Percentiles rank a stretch among this genome's conserved stretches.
These are phyloP conservation scores for Poeciliopsis turneri DNA, from an alignment of 2,797 vertebrate genomes.

Conservation along the genomic window DNA sequence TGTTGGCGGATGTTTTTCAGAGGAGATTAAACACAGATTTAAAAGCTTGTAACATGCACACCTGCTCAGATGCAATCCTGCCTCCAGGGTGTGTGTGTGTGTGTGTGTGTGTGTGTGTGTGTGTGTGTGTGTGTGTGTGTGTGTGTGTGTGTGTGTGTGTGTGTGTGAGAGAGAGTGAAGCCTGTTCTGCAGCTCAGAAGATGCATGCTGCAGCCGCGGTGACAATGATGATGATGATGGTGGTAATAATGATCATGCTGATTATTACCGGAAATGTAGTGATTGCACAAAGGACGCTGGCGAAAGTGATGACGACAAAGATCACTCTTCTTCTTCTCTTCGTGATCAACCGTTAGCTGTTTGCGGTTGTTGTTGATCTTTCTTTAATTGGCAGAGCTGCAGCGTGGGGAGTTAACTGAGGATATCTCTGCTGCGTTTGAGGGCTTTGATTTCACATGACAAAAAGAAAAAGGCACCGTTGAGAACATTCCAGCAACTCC, in stretches of 20 bases:
- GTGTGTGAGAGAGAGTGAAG: neutral
- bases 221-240: slow-evolving; percentile 57
- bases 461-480: slow-evolving; percentile 67
- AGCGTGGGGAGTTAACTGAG: slow-evolving; percentile 56
- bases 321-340: slow-evolving; percentile 36
- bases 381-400: slow-evolving; percentile 65
- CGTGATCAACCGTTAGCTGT: slow-evolving; percentile 48
- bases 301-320: slow-evolving; percentile 56
- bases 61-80: slow-evolving; percentile 23
- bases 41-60: slow-evolving; percentile 25
- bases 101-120: too few species aligned
- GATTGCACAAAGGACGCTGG: slow-evolving; percentile 51
- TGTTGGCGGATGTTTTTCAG: slow-evolving; percentile 30
- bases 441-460: slow-evolving; percentile 76
- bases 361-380: slow-evolving; percentile 60
- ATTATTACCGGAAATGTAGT: slow-evolving; percentile 60
- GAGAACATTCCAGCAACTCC: slow-evolving; percentile 69
- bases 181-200: slow-evolving; percentile 26
- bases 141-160: too few species aligned
- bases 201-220: slow-evolving; percentile 50
- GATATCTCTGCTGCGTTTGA: slow-evolving; percentile 51
- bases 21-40: slow-evolving; percentile 49
- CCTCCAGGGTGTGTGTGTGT: slow-evolving; percentile 17
- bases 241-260: slow-evolving; percentile 65
- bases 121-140: too few species aligned